A percentile compares a stretch with the other conserved stretches of the same genome.
Conservation (phyloP, 2,888 invertebrate genomes). For the Nephrotoma appendiculata region DNA sequence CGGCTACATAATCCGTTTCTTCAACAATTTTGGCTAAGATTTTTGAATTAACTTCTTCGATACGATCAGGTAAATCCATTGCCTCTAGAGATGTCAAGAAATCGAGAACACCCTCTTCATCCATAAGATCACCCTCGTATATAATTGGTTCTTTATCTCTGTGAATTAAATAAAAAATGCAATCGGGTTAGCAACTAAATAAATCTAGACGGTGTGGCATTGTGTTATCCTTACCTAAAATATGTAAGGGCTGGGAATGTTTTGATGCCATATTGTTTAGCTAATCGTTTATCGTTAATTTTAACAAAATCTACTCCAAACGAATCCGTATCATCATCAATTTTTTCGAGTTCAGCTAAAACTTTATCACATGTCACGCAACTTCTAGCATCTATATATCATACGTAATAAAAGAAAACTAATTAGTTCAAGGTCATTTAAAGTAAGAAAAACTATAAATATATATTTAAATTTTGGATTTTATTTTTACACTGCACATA, state of each 20-base stretch:
- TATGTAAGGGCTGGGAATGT: conserved; percentile 93
- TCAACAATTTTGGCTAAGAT: conserved; percentile 81
- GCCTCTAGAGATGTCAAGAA: conserved; percentile 88
- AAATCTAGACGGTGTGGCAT: background rate
- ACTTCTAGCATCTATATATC: conserved; percentile 67
- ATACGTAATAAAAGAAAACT: conserved; percentile 3
- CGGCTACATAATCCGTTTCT: conserved; percentile 83
- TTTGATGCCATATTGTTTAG: conserved; percentile 91
- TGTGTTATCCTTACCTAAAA: conserved; percentile 39
- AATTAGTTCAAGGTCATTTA: conserved; percentile 7
- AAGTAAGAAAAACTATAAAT: conserved; percentile 1
- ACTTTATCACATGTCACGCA: conserved; percentile 86
- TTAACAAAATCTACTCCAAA: conserved; percentile 93
- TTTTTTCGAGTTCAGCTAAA: conserved; percentile 80
- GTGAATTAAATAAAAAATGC: conserved; percentile 2
- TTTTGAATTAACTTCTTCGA: conserved; percentile 88
- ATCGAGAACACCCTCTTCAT: conserved; percentile 84
- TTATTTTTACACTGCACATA: background rate
- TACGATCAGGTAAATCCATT: conserved; percentile 87
- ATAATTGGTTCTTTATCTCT: conserved; percentile 92
- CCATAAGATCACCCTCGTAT: conserved; percentile 93
- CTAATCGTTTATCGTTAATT: conserved; percentile 90
- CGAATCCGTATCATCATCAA: conserved; percentile 88
- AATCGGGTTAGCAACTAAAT: background rate
- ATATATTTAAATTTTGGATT: background rate